Conservation (phyloP, 2,113 vertebrate genomes). For the Proteles cristata region DNA sequence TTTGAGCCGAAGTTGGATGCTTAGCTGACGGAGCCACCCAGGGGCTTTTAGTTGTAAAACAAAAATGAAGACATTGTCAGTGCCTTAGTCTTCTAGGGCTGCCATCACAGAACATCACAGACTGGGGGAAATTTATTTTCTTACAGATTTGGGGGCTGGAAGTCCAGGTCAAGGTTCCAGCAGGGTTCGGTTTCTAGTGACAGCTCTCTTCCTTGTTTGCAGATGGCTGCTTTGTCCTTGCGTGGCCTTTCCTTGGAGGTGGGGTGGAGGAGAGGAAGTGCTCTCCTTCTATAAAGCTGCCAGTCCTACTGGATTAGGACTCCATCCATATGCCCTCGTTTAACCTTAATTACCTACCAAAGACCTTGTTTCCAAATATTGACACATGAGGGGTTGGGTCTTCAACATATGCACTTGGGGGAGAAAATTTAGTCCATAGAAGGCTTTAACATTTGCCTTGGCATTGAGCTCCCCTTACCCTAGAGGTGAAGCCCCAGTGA, state of each 20-base stretch:
- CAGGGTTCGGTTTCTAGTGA: neutral
- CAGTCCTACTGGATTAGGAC: neutral
- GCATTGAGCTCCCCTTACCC: neutral
- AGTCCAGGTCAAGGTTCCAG: neutral
- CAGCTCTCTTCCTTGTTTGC: neutral
- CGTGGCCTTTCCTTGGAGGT: neutral
- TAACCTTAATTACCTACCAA: constrained; percentile 19
- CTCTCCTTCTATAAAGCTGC: neutral
- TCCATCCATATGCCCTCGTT: neutral
- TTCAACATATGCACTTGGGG: neutral
- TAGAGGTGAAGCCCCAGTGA: neutral
- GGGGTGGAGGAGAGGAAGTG: neutral
- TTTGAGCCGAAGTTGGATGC: too few relatives aligned
- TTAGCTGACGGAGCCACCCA: too few relatives aligned
- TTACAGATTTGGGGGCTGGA: neutral
- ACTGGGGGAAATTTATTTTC: neutral
- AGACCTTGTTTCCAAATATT: neutral
- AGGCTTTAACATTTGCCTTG: too few relatives aligned
- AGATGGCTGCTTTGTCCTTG: neutral
- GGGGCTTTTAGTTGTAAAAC: neutral
- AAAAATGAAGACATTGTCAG: neutral
- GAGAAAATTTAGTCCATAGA: neutral
- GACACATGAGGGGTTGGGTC: neutral
- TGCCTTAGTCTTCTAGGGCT: neutral
- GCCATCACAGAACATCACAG: neutral